Conservation (phyloP, 2,113 vertebrate genomes). For the Cottus gobio region DNA sequence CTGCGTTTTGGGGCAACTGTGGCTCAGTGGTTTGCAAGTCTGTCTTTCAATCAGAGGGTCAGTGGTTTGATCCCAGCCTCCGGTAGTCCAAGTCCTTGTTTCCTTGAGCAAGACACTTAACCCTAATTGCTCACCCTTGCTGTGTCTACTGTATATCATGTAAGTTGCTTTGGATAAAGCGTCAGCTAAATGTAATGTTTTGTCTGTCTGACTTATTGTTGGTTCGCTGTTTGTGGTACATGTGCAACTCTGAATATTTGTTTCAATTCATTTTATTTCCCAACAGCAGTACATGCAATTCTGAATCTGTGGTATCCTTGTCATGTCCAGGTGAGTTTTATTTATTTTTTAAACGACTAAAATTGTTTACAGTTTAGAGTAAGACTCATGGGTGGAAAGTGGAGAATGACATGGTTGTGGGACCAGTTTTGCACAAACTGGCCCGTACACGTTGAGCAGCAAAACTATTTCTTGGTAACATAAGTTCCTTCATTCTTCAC, state of each 20-base stretch:
- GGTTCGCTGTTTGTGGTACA: not conserved
- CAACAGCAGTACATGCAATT: constrained; percentile 68
- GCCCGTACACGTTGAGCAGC: not conserved
- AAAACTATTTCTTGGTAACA: not conserved
- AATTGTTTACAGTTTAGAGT: no score
- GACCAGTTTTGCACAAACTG: constrained; percentile 28
- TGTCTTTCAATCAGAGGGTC: no score
- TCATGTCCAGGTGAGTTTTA: constrained; percentile 84
- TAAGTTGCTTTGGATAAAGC: no score
- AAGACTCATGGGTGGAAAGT: not conserved
- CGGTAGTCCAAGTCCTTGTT: no score
- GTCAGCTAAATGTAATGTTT: no score
- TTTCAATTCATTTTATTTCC: not conserved
- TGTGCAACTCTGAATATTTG: not conserved
- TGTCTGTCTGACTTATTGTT: not conserved
- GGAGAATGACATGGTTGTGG: not conserved
- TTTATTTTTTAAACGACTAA: no score
- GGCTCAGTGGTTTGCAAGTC: no score
- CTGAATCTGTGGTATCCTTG: constrained; percentile 79
- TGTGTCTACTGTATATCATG: no score
- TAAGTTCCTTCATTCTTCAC: not conserved
- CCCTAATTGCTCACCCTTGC: no score
- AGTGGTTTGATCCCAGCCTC: no score
- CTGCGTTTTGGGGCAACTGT: no score
- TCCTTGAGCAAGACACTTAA: no score